Evolutionary conservation across 2,888 invertebrate genomes (phyloP).

Genomic region (Subacronicta megacephala): DNA sequence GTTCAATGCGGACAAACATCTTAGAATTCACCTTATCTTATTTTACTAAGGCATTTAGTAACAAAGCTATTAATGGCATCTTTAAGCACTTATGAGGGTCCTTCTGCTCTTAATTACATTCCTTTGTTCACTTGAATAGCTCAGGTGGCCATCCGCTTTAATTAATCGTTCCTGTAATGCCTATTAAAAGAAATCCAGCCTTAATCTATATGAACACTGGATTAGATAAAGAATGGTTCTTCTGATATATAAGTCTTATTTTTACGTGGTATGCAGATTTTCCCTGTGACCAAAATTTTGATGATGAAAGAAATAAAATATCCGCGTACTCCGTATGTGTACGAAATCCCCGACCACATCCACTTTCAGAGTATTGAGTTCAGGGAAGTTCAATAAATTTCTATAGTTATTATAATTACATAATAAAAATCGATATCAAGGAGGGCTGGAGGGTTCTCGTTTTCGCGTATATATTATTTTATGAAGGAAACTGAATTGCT

Average conservation of each 20-base stretch:
- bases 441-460: too few species aligned
- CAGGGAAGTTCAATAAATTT: too few species aligned
- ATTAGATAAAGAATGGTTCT: background rate
- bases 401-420: too few species aligned
- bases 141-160: slow-evolving; percentile 34
- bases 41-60: slow-evolving; percentile 48
- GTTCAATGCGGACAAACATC: slow-evolving; percentile 28
- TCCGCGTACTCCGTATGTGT: too few species aligned
- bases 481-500: too few species aligned
- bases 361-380: too few species aligned
- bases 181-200: slow-evolving; percentile 7
- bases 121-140: slow-evolving; percentile 45
- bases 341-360: too few species aligned
- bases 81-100: slow-evolving; percentile 41
- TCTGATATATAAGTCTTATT: background rate
- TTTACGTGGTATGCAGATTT: background rate
- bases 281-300: too few species aligned
- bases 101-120: slow-evolving; percentile 52
- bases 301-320: too few species aligned
- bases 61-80: slow-evolving; percentile 48
- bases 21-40: slow-evolving; percentile 34
- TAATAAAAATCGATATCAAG: too few species aligned
- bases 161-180: slow-evolving; percentile 30
- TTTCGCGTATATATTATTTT: too few species aligned
- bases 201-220: background rate